These are phyloP conservation scores for Percopsis transmontana DNA, from an alignment of 2,113 vertebrate genomes.

Conservation along the genomic window DNA sequence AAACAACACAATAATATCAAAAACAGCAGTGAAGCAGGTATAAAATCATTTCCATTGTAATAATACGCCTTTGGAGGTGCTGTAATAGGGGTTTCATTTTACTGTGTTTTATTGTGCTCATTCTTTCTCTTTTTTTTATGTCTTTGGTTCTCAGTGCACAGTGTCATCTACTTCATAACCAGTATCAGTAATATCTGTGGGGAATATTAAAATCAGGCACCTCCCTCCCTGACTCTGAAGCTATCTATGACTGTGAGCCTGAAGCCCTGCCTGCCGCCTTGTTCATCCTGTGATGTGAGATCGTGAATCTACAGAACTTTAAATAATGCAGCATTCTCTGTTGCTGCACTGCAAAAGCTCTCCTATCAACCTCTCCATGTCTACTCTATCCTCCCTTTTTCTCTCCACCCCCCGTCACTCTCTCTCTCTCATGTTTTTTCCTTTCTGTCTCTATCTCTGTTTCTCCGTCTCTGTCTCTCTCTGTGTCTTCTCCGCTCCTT, in stretches of 20 bases:
- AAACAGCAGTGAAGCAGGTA: not conserved
- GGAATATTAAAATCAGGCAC: slow-evolving; percentile 3
- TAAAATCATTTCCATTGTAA: not conserved
- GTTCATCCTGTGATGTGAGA: too few species aligned
- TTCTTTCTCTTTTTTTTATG: too few species aligned
- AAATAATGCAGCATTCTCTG: slow-evolving; percentile 70
- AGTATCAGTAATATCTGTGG: not conserved
- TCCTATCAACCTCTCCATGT: slow-evolving; percentile 24
- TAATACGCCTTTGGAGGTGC: not conserved
- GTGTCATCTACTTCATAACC: not conserved
- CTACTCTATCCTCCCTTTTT: slow-evolving; percentile 39
- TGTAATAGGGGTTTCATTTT: not conserved
- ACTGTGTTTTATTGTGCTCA: not conserved
- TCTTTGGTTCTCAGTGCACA: too few species aligned
- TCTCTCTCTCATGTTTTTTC: slow-evolving; percentile 9
- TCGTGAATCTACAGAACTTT: slow-evolving; percentile 58
- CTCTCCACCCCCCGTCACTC: slow-evolving; percentile 23
- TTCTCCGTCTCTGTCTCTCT: slow-evolving; percentile 1
- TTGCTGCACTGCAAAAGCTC: slow-evolving; percentile 45
- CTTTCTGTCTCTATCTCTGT: slow-evolving; percentile 7
- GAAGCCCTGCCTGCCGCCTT: too few species aligned
- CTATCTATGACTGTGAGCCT: too few species aligned
- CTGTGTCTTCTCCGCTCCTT: not conserved
- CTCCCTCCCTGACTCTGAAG: not conserved
- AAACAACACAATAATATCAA: not conserved